Percentiles rank a stretch among this genome's conserved stretches.
phyloP scores from a whole-genome alignment of 2,113 vertebrate genomes.

The Budorcas taxicolor region DNA sequence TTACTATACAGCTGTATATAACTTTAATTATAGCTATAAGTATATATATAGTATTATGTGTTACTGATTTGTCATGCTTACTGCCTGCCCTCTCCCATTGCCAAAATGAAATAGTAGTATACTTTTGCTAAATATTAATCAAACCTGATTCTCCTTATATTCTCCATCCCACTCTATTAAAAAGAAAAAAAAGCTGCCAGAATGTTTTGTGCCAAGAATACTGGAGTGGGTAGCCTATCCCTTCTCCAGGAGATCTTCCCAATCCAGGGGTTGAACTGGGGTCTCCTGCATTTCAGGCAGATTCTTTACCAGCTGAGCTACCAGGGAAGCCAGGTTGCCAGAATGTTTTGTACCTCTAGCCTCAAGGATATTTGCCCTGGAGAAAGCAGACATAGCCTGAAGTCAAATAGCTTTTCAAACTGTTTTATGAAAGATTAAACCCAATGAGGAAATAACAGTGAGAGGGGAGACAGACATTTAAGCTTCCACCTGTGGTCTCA shows the following conservation, averaged over 20 bases:
- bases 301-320: neutral
- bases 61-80: neutral
- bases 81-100: neutral
- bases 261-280: neutral
- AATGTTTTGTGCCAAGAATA: neutral
- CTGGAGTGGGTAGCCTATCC: neutral
- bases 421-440: conserved; percentile 7
- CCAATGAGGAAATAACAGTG: neutral
- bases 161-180: neutral
- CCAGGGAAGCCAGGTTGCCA: neutral
- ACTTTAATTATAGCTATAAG: neutral
- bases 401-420: conserved; percentile 6
- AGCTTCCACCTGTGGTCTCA: neutral
- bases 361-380: neutral
- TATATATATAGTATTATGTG: neutral
- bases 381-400: conserved; percentile 20
- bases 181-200: neutral
- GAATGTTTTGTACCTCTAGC: neutral
- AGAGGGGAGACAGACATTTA: neutral
- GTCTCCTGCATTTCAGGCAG: neutral
- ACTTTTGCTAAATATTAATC: neutral
- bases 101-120: neutral
- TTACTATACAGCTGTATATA: neutral
- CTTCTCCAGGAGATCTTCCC: neutral
- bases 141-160: neutral